Evolutionary conservation across 2,888 invertebrate species (phyloP), one percentile per base, ranked within the genome.

Genomic region (Ectemnius lituratus): DNA sequence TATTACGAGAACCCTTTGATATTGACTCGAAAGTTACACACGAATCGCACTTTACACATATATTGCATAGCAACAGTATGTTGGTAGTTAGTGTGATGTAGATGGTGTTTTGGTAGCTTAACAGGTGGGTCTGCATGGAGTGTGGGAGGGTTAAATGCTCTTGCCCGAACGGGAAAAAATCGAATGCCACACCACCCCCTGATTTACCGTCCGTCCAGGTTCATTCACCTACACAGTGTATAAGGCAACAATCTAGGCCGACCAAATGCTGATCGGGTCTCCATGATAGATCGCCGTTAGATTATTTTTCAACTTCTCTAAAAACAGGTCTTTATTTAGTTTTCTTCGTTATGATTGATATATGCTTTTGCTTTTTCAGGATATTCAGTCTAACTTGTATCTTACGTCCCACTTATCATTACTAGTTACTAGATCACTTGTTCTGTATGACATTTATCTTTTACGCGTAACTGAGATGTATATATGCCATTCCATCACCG

Each of bases 111-210:
- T 93, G 93, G 88, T 93, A 94, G 94, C 93, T 94, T 93, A 94
- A 94, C 93, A 94, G 93, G 92, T 94, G 94, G 93, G 93, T 94
- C 92, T 94, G 94, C 93, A 93, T 93, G 91, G 93, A 93, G 88
- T 94, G 94, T 93, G 93, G 93, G 92, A 93, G 93, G 91, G 92
- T 94, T 91, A 94, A 94, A 91, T 94, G 94, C 91, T 91, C 92
- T 91, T 94, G 94, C 91, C 91, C 91, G 57, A 88, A 84, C 83
- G 88, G 86, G 75, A 88, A 89, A 86, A 90, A 86, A 80, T 80
- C 83, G 69, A 86, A 84, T 81, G 75, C 84, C 63, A 79, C 84
- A 62, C 73, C 85, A 73, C 72, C 85, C 68, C 78, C 81, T 65
- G 85, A 85, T 77, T 76, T 83, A 82, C 75, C 86, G 52, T 80